Conservation (phyloP, 2,888 invertebrate genomes). For the Panopea generosa region DNA sequence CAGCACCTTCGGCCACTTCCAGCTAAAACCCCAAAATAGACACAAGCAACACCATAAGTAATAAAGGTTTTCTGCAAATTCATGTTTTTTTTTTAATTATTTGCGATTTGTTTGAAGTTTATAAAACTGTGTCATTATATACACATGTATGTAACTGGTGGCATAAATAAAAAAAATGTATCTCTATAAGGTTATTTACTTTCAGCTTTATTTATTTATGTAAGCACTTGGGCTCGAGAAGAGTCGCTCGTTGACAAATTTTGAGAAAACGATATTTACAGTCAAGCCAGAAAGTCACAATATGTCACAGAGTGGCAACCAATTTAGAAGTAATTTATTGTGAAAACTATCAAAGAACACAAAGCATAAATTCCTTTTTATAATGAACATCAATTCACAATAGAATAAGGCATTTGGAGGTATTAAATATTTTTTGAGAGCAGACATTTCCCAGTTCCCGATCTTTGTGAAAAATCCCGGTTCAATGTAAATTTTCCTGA, state of each 20-base stretch:
- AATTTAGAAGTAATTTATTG: slow-evolving; percentile 8
- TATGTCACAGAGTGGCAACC: neutral
- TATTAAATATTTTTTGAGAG: slow-evolving; percentile 2
- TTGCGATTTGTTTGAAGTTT: too few relatives aligned
- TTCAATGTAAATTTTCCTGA: neutral
- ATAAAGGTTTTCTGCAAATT: neutral
- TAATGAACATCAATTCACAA: neutral
- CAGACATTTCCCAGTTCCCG: neutral
- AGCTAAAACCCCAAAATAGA: neutral
- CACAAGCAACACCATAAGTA: neutral
- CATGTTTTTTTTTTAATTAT: neutral
- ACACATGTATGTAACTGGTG: too few relatives aligned
- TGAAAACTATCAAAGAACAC: slow-evolving; percentile 7
- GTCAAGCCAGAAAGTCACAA: neutral
- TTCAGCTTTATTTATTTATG: slow-evolving; percentile 3
- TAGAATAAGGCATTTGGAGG: neutral
- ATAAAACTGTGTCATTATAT: too few relatives aligned
- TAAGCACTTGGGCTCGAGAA: slow-evolving; percentile 1
- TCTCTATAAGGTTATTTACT: neutral
- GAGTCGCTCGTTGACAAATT: neutral
- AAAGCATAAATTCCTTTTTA: slow-evolving; percentile 2
- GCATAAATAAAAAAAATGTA: too few relatives aligned
- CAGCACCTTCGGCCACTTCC: neutral
- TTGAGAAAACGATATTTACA: neutral
- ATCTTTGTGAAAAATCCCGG: slow-evolving; percentile 9